Percentiles rank a stretch among this genome's conserved stretches.
phyloP scores from a whole-genome alignment of 2,113 vertebrate genomes.

The Strix uralensis region DNA sequence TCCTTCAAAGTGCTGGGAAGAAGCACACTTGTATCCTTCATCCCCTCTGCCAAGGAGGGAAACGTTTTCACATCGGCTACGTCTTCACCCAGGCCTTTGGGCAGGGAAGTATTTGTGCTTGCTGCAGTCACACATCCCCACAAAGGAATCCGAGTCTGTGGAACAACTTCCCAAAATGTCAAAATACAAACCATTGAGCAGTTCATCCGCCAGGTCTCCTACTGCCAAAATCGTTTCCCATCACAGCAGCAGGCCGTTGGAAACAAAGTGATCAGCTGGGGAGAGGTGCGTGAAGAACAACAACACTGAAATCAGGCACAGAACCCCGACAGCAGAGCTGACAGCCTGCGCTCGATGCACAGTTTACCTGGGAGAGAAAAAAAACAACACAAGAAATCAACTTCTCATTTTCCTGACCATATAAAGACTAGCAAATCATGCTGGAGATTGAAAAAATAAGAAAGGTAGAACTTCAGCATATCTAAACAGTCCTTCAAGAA shows the following conservation, averaged over 20 bases:
- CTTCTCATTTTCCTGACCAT: not conserved
- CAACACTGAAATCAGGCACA: slow-evolving; percentile 59
- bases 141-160: not conserved
- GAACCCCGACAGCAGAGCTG: slow-evolving; percentile 80
- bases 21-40: slow-evolving; percentile 9
- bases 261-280: not conserved
- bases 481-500: not conserved
- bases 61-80: not conserved
- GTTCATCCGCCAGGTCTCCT: not conserved
- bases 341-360: slow-evolving; percentile 90
- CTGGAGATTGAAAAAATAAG: not conserved
- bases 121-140: not conserved
- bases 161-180: slow-evolving; percentile 2
- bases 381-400: not conserved
- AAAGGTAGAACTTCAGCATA: not conserved
- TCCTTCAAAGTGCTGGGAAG: slow-evolving; percentile 48
- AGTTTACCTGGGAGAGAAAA: slow-evolving; percentile 81
- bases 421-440: not conserved
- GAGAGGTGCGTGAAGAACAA: not conserved
- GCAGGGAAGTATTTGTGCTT: not conserved
- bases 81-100: not conserved
- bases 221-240: not conserved
- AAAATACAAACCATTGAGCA: not conserved
- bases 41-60: not conserved
- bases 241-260: not conserved